These are phyloP conservation scores for Araneus ventricosus DNA, from an alignment of 1,140 invertebrate species.

Conservation along the genomic window DNA sequence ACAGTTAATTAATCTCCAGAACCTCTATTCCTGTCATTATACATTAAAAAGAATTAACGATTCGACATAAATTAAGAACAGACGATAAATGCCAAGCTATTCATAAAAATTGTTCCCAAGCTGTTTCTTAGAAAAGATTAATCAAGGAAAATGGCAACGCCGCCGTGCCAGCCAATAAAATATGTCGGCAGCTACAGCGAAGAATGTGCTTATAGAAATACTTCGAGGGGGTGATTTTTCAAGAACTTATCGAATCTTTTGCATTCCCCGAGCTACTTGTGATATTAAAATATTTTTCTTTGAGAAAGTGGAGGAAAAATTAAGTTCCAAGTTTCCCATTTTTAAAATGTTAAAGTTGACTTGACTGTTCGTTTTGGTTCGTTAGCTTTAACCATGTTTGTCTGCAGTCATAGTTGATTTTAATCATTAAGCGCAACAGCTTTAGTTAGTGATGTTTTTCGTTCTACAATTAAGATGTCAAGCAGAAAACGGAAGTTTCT, in stretches of 20 bases:
- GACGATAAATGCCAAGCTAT: constrained; percentile 49
- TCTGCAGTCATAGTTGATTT: background rate
- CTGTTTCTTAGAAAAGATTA: constrained; percentile 48
- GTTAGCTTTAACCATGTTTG: constrained; percentile 3
- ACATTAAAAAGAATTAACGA: constrained; percentile 43
- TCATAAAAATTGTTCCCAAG: constrained; percentile 58
- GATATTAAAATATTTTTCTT: constrained; percentile 53
- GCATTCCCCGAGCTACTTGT: constrained; percentile 10
- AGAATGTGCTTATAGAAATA: constrained; percentile 29
- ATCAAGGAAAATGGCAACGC: constrained; percentile 42
- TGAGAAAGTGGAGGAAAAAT: background rate
- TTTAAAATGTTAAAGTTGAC: constrained; percentile 7
- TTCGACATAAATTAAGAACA: constrained; percentile 46
- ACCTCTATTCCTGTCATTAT: constrained; percentile 36
- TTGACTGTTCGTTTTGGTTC: background rate
- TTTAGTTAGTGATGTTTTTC: background rate
- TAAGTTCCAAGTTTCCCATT: constrained; percentile 11
- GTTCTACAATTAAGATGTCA: background rate
- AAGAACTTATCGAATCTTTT: constrained; percentile 41
- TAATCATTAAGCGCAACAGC: background rate
- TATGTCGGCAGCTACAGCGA: constrained; percentile 27
- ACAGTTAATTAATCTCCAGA: constrained; percentile 34
- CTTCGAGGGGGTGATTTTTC: constrained; percentile 35
- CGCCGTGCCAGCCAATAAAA: constrained; percentile 45
- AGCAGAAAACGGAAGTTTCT: too few species aligned